Evolutionary conservation across 2,888 invertebrate genomes (phyloP).

Genomic region (Dicyrtomina minuta): DNA sequence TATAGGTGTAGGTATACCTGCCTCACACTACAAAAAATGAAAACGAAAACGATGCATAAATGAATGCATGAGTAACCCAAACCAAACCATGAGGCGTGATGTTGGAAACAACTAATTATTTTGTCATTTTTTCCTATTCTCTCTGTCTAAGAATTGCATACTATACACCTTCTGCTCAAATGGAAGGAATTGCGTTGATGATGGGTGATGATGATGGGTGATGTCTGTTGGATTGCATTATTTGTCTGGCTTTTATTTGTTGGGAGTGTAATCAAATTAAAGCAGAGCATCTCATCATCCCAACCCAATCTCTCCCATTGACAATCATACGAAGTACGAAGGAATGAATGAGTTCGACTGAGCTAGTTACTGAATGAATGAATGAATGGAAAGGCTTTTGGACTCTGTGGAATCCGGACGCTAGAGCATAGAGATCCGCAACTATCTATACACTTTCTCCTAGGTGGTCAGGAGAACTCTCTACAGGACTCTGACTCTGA

Average conservation of each 20-base stretch:
- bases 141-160: neutral
- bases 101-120: neutral
- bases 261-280: neutral
- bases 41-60: too few species aligned
- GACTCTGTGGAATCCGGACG: slow-evolving; percentile 5
- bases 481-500: neutral
- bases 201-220: too few species aligned
- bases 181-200: too few species aligned
- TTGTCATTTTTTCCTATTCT: neutral
- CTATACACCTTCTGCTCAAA: neutral
- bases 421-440: neutral
- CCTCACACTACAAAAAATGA: too few species aligned
- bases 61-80: too few species aligned
- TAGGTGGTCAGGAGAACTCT: slow-evolving; percentile 10
- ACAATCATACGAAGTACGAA: neutral
- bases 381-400: neutral
- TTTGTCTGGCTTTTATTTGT: too few species aligned
- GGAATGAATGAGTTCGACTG: neutral
- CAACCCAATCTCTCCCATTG: neutral
- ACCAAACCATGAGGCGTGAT: neutral
- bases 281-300: neutral
- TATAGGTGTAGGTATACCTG: too few species aligned
- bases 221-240: too few species aligned
- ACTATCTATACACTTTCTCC: slow-evolving; percentile 21
- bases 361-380: neutral